Conservation (phyloP, 2,888 invertebrate genomes). For the Marasmarcha lunaedactyla region DNA sequence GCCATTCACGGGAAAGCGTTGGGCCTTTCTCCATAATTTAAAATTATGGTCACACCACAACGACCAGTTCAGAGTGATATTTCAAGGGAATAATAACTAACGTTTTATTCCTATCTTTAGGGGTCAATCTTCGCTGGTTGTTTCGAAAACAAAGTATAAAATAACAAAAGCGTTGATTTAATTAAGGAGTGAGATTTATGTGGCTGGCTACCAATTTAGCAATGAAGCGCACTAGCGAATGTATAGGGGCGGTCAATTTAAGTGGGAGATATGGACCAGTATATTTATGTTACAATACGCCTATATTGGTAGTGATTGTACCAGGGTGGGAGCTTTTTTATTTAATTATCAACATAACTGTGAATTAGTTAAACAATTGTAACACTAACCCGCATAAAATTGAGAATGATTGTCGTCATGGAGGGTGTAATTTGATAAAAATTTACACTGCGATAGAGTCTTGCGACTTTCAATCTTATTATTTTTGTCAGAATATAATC, state of each 20-base stretch:
- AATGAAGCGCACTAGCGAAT: slow-evolving; percentile 53
- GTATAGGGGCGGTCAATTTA: slow-evolving; percentile 45
- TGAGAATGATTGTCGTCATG: background rate
- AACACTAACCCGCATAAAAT: background rate
- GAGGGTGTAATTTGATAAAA: background rate
- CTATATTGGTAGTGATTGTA: slow-evolving; percentile 15
- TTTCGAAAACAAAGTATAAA: slow-evolving; percentile 12
- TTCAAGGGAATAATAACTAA: slow-evolving; percentile 16
- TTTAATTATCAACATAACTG: slow-evolving; percentile 13
- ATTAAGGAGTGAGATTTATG: slow-evolving; percentile 65
- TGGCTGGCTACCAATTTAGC: slow-evolving; percentile 53
- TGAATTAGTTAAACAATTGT: background rate
- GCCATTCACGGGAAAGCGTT: background rate
- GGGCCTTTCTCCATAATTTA: no score
- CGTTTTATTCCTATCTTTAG: no score
- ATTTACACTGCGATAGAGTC: no score
- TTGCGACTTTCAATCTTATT: background rate
- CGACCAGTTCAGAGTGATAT: slow-evolving; percentile 13
- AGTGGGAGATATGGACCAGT: slow-evolving; percentile 33
- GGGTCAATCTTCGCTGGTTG: background rate
- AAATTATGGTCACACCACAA: no score
- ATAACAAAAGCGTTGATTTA: slow-evolving; percentile 61
- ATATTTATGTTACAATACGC: slow-evolving; percentile 23
- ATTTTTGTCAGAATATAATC: no score
- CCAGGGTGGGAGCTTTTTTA: slow-evolving; percentile 19